These are phyloP conservation scores for Achatina immaculata DNA, from an alignment of 1,140 invertebrate genomes.

Conservation along the genomic window DNA sequence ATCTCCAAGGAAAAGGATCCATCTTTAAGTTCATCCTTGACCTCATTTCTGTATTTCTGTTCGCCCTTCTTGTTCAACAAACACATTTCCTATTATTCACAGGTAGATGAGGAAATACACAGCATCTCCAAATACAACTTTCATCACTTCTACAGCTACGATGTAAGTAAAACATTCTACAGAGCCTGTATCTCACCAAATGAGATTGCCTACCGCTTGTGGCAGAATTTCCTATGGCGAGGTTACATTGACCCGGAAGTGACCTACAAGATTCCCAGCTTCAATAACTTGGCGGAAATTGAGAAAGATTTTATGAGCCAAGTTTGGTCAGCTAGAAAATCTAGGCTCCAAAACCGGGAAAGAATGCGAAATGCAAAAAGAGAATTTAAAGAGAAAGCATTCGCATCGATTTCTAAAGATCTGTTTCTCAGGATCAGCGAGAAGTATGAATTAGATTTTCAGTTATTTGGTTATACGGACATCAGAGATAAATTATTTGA, in stretches of 20 bases:
- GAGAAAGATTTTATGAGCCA: neutral
- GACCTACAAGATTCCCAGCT: neutral
- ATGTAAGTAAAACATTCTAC: neutral
- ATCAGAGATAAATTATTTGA: neutral
- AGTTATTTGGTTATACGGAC: conserved; percentile 17
- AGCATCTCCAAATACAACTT: conserved; percentile 5
- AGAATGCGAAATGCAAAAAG: neutral
- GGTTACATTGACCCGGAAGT: conserved; percentile 25
- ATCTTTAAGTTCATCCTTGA: too few relatives aligned
- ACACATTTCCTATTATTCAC: too few relatives aligned
- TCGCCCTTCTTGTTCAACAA: too few relatives aligned
- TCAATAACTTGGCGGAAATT: neutral
- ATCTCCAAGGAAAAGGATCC: too few relatives aligned
- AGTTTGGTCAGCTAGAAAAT: neutral
- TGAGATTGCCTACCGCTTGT: conserved; percentile 18
- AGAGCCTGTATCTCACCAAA: neutral
- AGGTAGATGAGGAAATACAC: conserved; percentile 1
- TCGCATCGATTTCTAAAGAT: neutral
- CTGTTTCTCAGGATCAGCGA: neutral
- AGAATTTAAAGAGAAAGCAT: neutral
- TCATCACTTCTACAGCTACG: neutral
- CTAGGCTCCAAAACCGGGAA: neutral
- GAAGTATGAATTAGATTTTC: conserved; percentile 1
- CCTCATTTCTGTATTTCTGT: too few relatives aligned
- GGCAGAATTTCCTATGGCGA: conserved; percentile 5